A percentile compares a stretch with the other conserved stretches of the same genome.
Evolutionary conservation across 2,113 vertebrate species (phyloP).

Genomic region (Phyllostomus hastatus): DNA sequence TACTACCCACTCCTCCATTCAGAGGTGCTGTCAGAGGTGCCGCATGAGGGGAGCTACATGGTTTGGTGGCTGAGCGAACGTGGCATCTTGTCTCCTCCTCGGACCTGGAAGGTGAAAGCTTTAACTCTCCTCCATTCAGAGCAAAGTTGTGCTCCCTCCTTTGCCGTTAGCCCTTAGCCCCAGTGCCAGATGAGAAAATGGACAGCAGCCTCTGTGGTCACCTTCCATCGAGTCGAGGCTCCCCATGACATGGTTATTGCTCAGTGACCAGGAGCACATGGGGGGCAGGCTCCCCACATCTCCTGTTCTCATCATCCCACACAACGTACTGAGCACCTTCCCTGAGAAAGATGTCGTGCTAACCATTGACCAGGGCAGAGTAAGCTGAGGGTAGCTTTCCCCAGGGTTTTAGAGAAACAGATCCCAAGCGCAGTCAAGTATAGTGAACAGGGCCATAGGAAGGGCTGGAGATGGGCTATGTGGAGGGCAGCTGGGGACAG

Average conservation of each 20-base stretch:
- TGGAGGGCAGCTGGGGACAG: background rate
- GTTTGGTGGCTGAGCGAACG: background rate
- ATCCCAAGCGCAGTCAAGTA: background rate
- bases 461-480: background rate
- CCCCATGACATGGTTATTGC: background rate
- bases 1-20: background rate
- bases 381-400: background rate
- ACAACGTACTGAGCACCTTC: background rate
- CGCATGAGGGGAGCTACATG: background rate
- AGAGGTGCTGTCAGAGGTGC: background rate
- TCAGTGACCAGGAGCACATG: background rate
- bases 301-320: background rate
- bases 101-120: background rate
- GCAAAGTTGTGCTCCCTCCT: background rate
- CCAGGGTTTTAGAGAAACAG: background rate
- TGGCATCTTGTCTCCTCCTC: background rate
- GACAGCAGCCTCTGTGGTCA: background rate
- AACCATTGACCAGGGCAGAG: background rate
- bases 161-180: background rate
- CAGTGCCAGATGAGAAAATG: background rate
- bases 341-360: background rate
- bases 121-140: background rate
- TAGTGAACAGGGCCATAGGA: background rate
- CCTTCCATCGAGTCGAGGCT: background rate
- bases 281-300: background rate